Base-by-base conservation (phyloP, 2,797 vertebrate genomes). In the Thunnus albacares region DNA sequence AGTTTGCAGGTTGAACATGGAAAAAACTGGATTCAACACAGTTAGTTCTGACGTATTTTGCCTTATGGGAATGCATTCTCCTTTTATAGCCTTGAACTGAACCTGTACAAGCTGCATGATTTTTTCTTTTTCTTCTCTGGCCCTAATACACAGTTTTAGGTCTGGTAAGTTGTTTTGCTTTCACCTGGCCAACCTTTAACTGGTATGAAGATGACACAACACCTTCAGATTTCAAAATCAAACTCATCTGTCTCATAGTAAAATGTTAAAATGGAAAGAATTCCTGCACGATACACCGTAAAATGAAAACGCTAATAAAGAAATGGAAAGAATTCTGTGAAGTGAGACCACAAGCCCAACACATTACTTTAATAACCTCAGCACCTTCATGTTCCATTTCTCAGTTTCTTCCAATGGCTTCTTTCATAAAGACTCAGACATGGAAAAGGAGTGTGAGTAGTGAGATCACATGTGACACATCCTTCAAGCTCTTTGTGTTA, bases 271-370 rank as follows among this genome's bases (percentile, higher is more conserved):
- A 67, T 74, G 89, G 89, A 90, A 93, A 83, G 81, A 91, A 82
- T 82, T 65, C 74, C 75, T n/a, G 47, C 80, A 79, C 79, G 75
- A 80, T 77, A 43, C 80, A 79, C 79, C 77, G 79, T 79, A 83
- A 86, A 86, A 75, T 53, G 22, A 83, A 83, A 84, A 79, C 12
- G 68, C 66, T 76, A 68, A 89, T 87, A 90, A 89, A 89, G 76
- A 85, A 80, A 88, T 77, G 89, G 92, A 90, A 92, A 86, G 77
- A 90, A 88, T 87, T 82, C 57, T 18, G 49, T 79, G 72, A 81
- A 84, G 80, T 38, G 58, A 41, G 72, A 89, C 86, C 83, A 24
- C 80, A 81, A 85, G 62, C 30, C 73, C 66, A 57, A 63, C 71
- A 49, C 84, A 79, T 90, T 77, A 88, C 71, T 87, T 85, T 87